Evolutionary conservation across 2,113 vertebrate species (phyloP).

Genomic region (Dipodomys merriami): DNA sequence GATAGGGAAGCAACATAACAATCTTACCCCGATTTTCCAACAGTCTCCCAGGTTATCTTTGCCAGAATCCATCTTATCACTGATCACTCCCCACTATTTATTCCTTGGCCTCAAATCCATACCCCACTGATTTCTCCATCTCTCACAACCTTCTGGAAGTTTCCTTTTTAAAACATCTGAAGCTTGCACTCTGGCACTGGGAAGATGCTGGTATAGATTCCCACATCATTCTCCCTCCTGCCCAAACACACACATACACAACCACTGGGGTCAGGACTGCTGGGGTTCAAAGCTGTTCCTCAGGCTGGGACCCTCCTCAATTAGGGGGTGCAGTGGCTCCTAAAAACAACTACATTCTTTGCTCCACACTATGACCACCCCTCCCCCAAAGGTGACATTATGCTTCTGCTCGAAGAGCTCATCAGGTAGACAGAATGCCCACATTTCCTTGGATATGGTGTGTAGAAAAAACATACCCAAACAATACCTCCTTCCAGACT

Average conservation of each 20-base stretch:
- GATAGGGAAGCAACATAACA: not conserved
- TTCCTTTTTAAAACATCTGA: not conserved
- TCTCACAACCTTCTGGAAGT: not conserved
- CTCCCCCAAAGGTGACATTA: not conserved
- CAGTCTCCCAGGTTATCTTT: not conserved
- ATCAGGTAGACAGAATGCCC: not conserved
- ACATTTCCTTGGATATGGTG: not conserved
- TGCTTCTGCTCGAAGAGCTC: not conserved
- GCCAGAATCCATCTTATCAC: not conserved
- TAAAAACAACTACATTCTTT: not conserved
- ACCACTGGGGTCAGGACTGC: not conserved
- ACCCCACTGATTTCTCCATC: not conserved
- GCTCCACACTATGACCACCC: not conserved
- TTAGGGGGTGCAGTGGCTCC: not conserved
- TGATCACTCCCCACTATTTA: not conserved
- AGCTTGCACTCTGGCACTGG: not conserved
- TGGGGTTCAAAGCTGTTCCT: not conserved
- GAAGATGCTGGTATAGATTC: not conserved
- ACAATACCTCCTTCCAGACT: not conserved
- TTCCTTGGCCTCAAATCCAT: not conserved
- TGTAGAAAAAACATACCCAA: not conserved
- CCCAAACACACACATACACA: fast-evolving
- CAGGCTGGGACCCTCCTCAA: not conserved
- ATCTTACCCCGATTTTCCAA: not conserved
- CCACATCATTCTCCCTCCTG: not conserved